Conservation (phyloP, 2,888 invertebrate species). For the Pomacea canaliculata region DNA sequence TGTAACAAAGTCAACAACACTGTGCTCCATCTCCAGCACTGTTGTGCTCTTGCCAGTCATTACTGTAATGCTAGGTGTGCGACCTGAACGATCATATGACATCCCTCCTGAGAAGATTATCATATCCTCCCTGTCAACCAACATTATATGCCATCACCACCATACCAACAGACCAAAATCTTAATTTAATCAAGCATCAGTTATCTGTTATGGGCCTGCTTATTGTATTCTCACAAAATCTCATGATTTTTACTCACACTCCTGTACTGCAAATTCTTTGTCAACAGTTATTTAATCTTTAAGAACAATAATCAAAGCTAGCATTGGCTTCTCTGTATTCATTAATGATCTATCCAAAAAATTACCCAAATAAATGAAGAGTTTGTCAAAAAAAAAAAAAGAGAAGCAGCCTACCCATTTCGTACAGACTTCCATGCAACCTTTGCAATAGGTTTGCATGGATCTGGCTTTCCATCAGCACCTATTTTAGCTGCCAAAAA, state of each 20-base stretch:
- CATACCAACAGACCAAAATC: background rate
- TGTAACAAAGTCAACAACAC: conserved; percentile 95
- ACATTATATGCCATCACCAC: background rate
- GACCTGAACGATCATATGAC: conserved; percentile 87
- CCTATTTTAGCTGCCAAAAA: conserved; percentile 84
- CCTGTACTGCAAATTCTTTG: no score
- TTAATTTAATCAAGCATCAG: no score
- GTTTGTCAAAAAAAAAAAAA: no score
- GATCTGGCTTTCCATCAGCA: conserved; percentile 92
- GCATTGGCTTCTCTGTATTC: no score
- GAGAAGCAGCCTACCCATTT: conserved; percentile 49
- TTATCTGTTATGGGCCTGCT: no score
- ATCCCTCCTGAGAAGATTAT: conserved; percentile 98
- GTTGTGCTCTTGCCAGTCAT: conserved; percentile 96
- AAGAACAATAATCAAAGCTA: no score
- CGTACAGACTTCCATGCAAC: conserved; percentile 93
- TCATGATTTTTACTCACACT: no score
- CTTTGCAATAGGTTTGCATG: conserved; percentile 94
- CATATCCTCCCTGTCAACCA: conserved; percentile 80
- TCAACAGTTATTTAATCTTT: no score
- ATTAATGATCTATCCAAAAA: no score
- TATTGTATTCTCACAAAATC: no score
- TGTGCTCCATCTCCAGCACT: conserved; percentile 99
- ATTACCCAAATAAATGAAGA: no score
- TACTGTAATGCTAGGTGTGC: conserved; percentile 91